Conservation (phyloP, 2,888 invertebrate species). For the Augiades crinisus region DNA sequence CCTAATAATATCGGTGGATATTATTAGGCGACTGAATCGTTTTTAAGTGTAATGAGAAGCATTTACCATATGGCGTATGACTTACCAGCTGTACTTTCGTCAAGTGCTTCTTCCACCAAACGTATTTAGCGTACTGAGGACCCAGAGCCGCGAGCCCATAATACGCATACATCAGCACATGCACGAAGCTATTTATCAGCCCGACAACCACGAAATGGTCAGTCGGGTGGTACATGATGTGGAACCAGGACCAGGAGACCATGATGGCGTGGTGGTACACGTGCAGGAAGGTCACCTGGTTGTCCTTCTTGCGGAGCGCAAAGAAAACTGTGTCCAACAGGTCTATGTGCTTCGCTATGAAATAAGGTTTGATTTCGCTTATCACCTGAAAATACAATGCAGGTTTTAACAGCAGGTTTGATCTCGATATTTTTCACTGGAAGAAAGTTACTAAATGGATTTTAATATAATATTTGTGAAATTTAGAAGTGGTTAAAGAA, state of each 20-base stretch:
- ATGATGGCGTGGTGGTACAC: slow-evolving; percentile 93
- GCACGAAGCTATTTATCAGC: slow-evolving; percentile 88
- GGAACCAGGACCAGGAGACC: slow-evolving; percentile 90
- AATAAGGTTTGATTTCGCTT: slow-evolving; percentile 84
- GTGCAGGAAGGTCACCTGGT: slow-evolving; percentile 93
- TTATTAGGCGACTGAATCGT: no score
- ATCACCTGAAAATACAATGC: slow-evolving; percentile 52
- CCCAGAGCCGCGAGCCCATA: slow-evolving; percentile 89
- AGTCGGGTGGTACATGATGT: slow-evolving; percentile 87
- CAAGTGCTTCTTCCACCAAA: slow-evolving; percentile 95
- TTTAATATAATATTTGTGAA: no score
- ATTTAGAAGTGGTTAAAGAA: no score
- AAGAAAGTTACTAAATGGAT: no score
- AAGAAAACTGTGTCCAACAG: slow-evolving; percentile 93
- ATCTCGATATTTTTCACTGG: no score
- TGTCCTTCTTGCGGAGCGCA: slow-evolving; percentile 88
- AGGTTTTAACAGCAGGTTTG: no score
- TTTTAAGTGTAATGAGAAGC: no score
- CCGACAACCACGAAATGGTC: slow-evolving; percentile 89
- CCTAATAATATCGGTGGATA: no score
- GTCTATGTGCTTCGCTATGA: slow-evolving; percentile 89
- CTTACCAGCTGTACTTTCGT: slow-evolving; percentile 90
- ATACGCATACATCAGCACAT: slow-evolving; percentile 91
- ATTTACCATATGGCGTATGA: slow-evolving; percentile 29
- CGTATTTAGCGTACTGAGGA: slow-evolving; percentile 86